These are phyloP conservation scores for Amyelois transitella DNA, from an alignment of 1,140 invertebrate genomes.

Conservation along the genomic window DNA sequence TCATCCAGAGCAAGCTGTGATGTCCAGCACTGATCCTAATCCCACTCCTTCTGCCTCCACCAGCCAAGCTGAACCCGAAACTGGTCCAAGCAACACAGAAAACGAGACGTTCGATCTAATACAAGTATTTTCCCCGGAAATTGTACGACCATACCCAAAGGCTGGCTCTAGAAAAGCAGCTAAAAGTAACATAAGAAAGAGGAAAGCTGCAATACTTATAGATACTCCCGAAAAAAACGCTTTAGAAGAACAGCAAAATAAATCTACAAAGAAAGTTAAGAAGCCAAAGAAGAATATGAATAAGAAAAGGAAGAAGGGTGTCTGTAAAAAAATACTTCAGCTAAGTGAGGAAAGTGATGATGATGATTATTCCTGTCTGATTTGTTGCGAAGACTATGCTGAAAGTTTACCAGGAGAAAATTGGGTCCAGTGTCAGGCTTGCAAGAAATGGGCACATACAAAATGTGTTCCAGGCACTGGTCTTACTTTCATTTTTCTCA, in stretches of 20 bases:
- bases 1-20: too few species aligned
- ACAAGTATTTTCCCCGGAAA: conserved; percentile 25
- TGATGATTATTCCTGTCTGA: conserved; percentile 21
- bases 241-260: conserved; percentile 21
- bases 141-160: conserved; percentile 22
- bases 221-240: conserved; percentile 21
- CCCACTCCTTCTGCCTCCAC: conserved; percentile 20
- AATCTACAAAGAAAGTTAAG: conserved; percentile 22
- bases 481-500: conserved; percentile 12
- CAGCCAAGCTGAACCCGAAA: conserved; percentile 27
- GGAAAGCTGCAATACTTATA: conserved; percentile 20
- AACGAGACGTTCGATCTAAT: conserved; percentile 15
- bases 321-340: conserved; percentile 29
- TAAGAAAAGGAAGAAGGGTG: conserved; percentile 19
- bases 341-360: conserved; percentile 28
- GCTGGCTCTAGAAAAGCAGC: conserved; percentile 17
- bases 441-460: too few species aligned
- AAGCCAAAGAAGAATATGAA: conserved; percentile 22
- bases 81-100: conserved; percentile 23
- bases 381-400: conserved; percentile 28
- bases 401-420: conserved; percentile 24
- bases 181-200: conserved; percentile 19
- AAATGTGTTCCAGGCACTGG: too few species aligned
- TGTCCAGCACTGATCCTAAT: too few species aligned
- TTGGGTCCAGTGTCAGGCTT: conserved; percentile 19